Percentiles rank a stretch among this genome's conserved stretches.
Evolutionary conservation across 1,140 invertebrate genomes (phyloP).

Genomic region (Procambarus clarkii): DNA sequence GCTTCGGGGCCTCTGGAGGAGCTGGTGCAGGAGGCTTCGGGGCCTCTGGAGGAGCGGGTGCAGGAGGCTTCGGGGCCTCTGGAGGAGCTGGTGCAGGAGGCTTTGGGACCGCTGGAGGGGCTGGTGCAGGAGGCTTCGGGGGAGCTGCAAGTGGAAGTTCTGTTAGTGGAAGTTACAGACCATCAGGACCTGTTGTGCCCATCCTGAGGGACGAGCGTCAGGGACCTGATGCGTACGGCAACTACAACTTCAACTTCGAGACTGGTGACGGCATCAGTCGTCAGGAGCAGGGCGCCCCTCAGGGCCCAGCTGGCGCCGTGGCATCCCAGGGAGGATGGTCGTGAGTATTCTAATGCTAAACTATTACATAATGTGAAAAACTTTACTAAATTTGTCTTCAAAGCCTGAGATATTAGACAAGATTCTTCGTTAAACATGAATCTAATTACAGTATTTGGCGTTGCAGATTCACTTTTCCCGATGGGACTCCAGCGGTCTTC

Average conservation of each 20-base stretch:
- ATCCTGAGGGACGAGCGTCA: slow-evolving; percentile 36
- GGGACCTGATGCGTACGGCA: slow-evolving; percentile 27
- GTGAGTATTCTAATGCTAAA: too few relatives aligned
- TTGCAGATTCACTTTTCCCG: slow-evolving; percentile 39
- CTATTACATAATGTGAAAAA: neutral
- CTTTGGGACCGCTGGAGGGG: neutral
- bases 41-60: neutral
- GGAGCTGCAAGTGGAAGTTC: neutral
- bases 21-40: neutral
- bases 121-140: neutral
- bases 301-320: slow-evolving; percentile 37
- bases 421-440: too few relatives aligned
- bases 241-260: slow-evolving; percentile 43
- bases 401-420: too few relatives aligned
- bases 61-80: neutral
- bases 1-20: neutral
- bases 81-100: neutral
- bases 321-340: slow-evolving; percentile 44
- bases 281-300: slow-evolving; percentile 29
- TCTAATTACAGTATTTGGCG: too few relatives aligned
- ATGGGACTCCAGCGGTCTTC: slow-evolving; percentile 13
- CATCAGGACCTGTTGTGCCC: slow-evolving; percentile 3
- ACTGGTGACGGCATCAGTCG: slow-evolving; percentile 48
- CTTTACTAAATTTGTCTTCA: too few relatives aligned
- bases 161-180: neutral